Conservation (phyloP, 2,113 vertebrate species). For the Lagenorhynchus albirostris region DNA sequence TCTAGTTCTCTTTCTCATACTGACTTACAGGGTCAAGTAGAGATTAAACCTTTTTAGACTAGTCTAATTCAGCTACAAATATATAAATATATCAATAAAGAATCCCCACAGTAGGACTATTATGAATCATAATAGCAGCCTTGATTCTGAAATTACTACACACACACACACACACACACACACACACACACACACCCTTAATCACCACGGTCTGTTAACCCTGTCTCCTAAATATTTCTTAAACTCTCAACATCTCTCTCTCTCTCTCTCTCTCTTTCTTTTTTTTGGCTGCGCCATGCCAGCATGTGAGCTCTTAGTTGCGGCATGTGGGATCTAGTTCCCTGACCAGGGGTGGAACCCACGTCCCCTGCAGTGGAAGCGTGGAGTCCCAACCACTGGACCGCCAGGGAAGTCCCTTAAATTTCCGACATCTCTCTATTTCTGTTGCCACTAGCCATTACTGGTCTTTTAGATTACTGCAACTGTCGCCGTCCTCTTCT, state of each 20-base stretch:
- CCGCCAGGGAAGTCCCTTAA: neutral
- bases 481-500: neutral
- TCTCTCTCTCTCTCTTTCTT: neutral
- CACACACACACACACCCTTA: neutral
- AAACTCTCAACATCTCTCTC: neutral
- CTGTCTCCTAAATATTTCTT: neutral
- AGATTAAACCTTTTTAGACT: slow-evolving; percentile 17
- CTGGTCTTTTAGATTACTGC: neutral
- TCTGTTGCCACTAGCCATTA: neutral
- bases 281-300: neutral
- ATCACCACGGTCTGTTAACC: neutral
- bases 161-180: neutral
- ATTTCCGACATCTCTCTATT: neutral
- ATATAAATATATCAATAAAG: slow-evolving; percentile 21
- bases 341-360: neutral
- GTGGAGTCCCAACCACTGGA: neutral
- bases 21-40: neutral
- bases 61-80: slow-evolving; percentile 3
- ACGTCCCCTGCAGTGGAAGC: neutral
- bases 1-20: slow-evolving; percentile 3
- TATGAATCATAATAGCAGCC: slow-evolving; percentile 27
- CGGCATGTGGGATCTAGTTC: neutral
- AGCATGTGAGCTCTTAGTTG: neutral
- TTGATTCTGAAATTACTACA: neutral
- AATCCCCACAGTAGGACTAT: slow-evolving; percentile 13